Base-by-base conservation (phyloP, 2,113 vertebrate species). In the Tachycineta bicolor region DNA sequence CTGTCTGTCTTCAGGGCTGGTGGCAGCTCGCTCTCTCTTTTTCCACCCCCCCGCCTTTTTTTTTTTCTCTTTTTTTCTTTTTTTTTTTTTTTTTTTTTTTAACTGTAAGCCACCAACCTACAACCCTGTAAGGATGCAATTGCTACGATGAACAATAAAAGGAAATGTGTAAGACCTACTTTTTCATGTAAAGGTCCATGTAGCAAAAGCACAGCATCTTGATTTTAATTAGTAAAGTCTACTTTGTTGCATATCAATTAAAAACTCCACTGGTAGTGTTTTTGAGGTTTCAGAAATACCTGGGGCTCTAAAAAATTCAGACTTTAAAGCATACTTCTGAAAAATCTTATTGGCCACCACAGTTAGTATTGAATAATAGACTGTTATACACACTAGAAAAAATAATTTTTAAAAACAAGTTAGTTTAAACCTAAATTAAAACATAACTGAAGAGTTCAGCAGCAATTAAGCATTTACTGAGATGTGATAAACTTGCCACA, bases 1-100 rank as follows among this genome's bases (percentile, higher is more conserved):
- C 99, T 99, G 99, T 99, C 99, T 99, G 98, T 99, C 99, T 99
- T 98, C 98, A 28, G 98, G 98, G 98, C 98, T 98, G 98, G 98
- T 98, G 98, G 98, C 98, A 98, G 98, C 98, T 98, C 98, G 11
- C 96, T 78, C 93, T 43, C 87, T 80, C 59, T 53, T 97, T 94
- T 80, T 96, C 50, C 68, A n/a, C 8, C 4, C 2, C 5, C 1
- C 2, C 5, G 1, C 3, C 28, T 62, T 62, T 62, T 62, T 41
- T 24, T 4, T 18, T 37, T 37, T 37, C 37, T 37, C 41, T 62
- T 62, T 62, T 62, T 41, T 24, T 4, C 12, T 41, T 87, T 86
- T 78, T 58, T 41, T 92, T 16, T 49, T 41, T 92, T 16, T 49
- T 97, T 97, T 98, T 97, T 98, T 98, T 97, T 95, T 98, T 94